Percentiles rank a stretch among this genome's conserved stretches.
phyloP scores from a whole-genome alignment of 2,888 invertebrate species.

The Dinocampus coccinellae region DNA sequence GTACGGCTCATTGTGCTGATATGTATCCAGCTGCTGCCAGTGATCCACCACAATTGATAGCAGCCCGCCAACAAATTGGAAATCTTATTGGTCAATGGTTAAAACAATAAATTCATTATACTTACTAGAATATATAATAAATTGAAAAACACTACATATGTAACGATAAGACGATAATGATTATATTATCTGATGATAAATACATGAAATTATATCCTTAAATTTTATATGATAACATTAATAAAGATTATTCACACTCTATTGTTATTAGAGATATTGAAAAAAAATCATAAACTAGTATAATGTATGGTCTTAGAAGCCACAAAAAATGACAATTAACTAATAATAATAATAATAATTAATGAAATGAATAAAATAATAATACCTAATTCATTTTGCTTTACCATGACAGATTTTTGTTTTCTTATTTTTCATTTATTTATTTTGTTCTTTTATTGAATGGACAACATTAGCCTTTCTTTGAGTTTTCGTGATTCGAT shows the following conservation, averaged over 20 bases:
- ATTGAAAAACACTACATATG: not conserved
- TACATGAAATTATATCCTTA: not conserved
- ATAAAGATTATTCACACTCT: not conserved
- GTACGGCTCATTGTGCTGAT: constrained; percentile 95
- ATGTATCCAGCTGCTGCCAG: constrained; percentile 83
- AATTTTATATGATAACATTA: not conserved
- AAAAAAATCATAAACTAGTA: not conserved
- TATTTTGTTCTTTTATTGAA: constrained; percentile 42
- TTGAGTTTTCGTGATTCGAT: constrained; percentile 53
- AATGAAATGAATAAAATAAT: not conserved
- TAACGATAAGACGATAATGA: constrained; percentile 16
- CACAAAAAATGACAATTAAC: not conserved
- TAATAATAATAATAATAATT: not conserved
- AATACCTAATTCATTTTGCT: not conserved
- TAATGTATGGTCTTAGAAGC: not conserved
- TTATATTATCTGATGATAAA: not conserved
- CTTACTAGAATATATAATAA: not conserved
- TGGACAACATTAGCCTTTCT: constrained; percentile 68
- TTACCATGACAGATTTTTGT: too few relatives aligned
- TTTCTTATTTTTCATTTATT: not conserved
- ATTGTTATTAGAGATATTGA: not conserved
- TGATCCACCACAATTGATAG: constrained; percentile 78
- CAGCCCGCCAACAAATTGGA: constrained; percentile 78
- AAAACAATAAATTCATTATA: constrained; percentile 24
- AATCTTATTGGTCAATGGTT: constrained; percentile 75